These are phyloP conservation scores for Coreoperca whiteheadi DNA, from an alignment of 2,113 vertebrate species.

Conservation along the genomic window DNA sequence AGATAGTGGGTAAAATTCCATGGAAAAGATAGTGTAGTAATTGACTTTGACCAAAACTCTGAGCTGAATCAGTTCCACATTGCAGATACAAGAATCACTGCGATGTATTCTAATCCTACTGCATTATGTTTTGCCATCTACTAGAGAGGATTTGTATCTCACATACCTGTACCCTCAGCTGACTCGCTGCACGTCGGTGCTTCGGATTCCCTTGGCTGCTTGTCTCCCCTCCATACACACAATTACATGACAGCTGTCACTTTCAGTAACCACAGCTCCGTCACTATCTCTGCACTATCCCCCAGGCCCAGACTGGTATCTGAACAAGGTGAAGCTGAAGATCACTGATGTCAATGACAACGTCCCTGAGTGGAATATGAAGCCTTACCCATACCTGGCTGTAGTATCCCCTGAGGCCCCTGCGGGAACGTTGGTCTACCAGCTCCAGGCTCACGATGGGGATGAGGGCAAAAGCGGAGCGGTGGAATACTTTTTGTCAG, in stretches of 20 bases:
- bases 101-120: constrained; percentile 44
- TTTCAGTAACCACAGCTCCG: constrained; percentile 63
- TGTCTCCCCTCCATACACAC: constrained; percentile 56
- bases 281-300: constrained; percentile 66
- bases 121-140: constrained; percentile 36
- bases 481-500: constrained; percentile 90
- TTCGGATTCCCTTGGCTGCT: constrained; percentile 55
- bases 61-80: constrained; percentile 22
- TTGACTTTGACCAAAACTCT: constrained; percentile 41
- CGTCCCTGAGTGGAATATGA: constrained; percentile 89
- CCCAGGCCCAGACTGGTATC: constrained; percentile 86
- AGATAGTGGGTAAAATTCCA: constrained; percentile 17
- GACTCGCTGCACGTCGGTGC: constrained; percentile 34
- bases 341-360: constrained; percentile 91
- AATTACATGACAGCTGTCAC: constrained; percentile 82
- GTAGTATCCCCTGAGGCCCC: constrained; percentile 85
- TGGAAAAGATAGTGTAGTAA: constrained; percentile 30
- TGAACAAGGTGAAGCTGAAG: constrained; percentile 86
- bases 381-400: constrained; percentile 88
- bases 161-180: constrained; percentile 54
- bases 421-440: constrained; percentile 86
- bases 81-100: constrained; percentile 11
- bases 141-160: constrained; percentile 27
- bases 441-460: constrained; percentile 86
- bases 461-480: constrained; percentile 88